Percentiles rank a stretch among this genome's conserved stretches.
Conservation (phyloP, 2,797 vertebrate species). For the Chaenodraco wilsoni region DNA sequence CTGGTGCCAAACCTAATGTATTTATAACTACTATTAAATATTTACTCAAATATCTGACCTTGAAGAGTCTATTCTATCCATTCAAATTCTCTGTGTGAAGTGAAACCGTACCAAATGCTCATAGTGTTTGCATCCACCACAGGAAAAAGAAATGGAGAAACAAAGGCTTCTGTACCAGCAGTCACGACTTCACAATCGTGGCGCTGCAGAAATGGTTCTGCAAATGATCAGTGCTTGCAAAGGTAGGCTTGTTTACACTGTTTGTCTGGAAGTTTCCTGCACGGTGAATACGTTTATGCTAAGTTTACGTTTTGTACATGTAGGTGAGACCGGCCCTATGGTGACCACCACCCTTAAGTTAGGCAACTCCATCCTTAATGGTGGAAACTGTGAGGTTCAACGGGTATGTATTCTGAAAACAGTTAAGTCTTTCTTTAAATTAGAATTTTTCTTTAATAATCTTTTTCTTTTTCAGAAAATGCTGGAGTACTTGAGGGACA, state of each 20-base stretch:
- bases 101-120: constrained; percentile 22
- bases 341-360: constrained; percentile 94
- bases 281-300: background rate
- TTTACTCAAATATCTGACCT: background rate
- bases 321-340: constrained; percentile 93
- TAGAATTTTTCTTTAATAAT: background rate
- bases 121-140: constrained; percentile 38
- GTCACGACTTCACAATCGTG: constrained; percentile 91
- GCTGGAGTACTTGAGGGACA: constrained; percentile 95
- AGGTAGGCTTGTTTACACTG: constrained; percentile 75
- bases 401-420: constrained; percentile 79
- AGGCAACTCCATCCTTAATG: constrained; percentile 95
- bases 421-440: background rate
- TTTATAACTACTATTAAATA: background rate
- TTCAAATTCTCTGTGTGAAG: constrained; percentile 38
- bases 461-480: constrained; percentile 85
- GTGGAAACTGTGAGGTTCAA: constrained; percentile 92
- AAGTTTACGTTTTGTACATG: background rate
- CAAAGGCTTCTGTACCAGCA: constrained; percentile 95
- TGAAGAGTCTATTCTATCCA: constrained; percentile 36
- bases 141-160: constrained; percentile 98
- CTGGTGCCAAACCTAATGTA: background rate
- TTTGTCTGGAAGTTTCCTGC: background rate
- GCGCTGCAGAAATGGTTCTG: constrained; percentile 95
- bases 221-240: constrained; percentile 98